These are phyloP conservation scores for Exaiptasia diaphana DNA, from an alignment of 64 coral and sea anemone species.

Conservation along the genomic window DNA sequence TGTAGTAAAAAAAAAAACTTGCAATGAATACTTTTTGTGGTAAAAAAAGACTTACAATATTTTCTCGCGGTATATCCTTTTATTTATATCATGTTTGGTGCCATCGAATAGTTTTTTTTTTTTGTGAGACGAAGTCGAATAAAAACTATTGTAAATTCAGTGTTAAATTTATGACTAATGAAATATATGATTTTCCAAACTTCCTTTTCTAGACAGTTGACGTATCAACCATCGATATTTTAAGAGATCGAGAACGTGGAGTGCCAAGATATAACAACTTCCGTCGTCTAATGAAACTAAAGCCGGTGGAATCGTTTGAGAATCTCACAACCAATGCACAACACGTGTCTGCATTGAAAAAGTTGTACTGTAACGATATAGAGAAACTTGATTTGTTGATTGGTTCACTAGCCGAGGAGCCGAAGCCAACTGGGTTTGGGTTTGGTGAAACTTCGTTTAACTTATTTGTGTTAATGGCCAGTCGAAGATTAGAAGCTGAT, in stretches of 20 bases:
- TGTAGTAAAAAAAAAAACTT: no score
- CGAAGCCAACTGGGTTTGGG: conserved; percentile 67
- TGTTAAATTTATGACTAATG: background rate
- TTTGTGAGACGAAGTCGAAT: background rate
- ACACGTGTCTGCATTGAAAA: conserved; percentile 48
- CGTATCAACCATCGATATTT: conserved; percentile 77
- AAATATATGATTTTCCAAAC: background rate
- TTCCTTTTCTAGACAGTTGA: conserved; percentile 43
- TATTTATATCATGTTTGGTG: no score
- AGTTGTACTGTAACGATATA: conserved; percentile 61
- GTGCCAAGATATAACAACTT: conserved; percentile 83
- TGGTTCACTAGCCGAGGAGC: conserved; percentile 79
- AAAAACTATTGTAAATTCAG: background rate
- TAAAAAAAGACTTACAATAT: no score
- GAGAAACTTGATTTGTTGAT: conserved; percentile 83
- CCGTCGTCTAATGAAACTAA: conserved; percentile 46
- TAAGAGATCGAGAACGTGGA: conserved; percentile 79
- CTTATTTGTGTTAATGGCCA: conserved; percentile 83
- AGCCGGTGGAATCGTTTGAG: conserved; percentile 61
- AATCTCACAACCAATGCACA: conserved; percentile 59
- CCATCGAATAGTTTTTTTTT: no score
- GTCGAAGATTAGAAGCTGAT: conserved; percentile 65
- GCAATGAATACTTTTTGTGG: no score
- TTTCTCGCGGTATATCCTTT: no score
- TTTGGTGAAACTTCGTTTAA: conserved; percentile 83